Percentiles rank a stretch among this genome's conserved stretches.
phyloP scores from a whole-genome alignment of 2,888 invertebrate genomes.

The Nomada hirtipes region DNA sequence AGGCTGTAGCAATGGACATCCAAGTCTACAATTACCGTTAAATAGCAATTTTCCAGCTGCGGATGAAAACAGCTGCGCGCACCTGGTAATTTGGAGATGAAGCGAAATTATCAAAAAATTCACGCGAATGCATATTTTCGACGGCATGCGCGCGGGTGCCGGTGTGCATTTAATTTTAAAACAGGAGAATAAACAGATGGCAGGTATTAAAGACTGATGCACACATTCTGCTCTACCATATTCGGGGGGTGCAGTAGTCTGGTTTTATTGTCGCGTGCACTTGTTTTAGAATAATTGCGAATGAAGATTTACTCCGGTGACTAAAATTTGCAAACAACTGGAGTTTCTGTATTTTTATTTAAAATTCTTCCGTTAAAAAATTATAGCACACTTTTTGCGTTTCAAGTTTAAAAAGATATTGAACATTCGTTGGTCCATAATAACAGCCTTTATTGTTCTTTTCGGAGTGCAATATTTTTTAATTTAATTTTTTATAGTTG shows the following conservation, averaged over 20 bases:
- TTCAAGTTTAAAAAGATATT: neutral
- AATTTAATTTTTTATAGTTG: no score
- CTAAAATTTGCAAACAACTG: neutral
- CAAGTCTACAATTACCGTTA: slow-evolving; percentile 21
- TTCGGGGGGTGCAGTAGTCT: neutral
- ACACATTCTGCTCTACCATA: neutral
- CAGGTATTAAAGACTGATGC: neutral
- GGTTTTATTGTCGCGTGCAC: neutral
- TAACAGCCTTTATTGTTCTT: no score
- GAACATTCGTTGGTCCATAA: neutral
- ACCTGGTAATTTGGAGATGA: neutral
- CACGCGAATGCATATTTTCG: neutral
- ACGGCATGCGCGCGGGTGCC: neutral
- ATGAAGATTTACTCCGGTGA: neutral
- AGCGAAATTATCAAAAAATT: slow-evolving; percentile 30
- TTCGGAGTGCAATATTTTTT: no score
- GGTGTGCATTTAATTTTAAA: neutral
- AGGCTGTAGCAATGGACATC: neutral
- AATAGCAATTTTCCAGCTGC: slow-evolving; percentile 10
- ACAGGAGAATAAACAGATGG: neutral
- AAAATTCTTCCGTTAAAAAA: slow-evolving; percentile 5
- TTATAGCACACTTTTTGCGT: neutral
- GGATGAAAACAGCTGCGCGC: slow-evolving; percentile 21
- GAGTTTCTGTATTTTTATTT: neutral
- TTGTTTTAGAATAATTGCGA: neutral